Evolutionary conservation across 2,888 invertebrate genomes (phyloP), one percentile per base, ranked within the genome.

Genomic region (Melanostoma mellinum): DNA sequence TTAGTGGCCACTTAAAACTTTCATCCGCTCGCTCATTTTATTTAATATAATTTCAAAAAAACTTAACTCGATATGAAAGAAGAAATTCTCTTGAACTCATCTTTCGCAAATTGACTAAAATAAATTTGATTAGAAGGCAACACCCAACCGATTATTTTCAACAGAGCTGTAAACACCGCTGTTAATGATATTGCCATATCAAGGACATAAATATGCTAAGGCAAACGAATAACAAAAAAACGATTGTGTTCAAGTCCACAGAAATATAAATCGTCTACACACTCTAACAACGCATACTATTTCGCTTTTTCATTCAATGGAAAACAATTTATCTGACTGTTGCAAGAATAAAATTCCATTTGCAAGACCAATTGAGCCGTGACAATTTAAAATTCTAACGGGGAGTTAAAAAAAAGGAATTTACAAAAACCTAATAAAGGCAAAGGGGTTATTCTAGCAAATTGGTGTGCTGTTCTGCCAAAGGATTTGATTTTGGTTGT

Each of bases 341-440:
- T 76, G 79, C 68, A 71, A 55, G 69, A 58, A 84, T 86, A 84
- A 86, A 86, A 86, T 86, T 86, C 86, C 86, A 87, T 86, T 87
- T 75, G 85, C 75, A 85, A 82, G 86, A 76, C 85, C 86, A 85
- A 86, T 86, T 85, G 75, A 86, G 85, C 86, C 86, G 85, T 85
- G 85, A 87, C 86, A 85, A 85, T 85, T 86, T 86, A 85, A 87
- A 87, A 85, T 85, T 85, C 85, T 87, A 86, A 85, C 74, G 61
- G 42, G 10, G 36, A 80, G 82, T 82, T 85, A 86, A 87, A 86
- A 86, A 85, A 85, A 76, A 65, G 78, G 68, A 69, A 85, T 74
- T 60, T 63, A 32, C 67, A 61, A 53, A 48, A 20, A 69, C 9
- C 42, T 10, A 75, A 33, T 44, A 60, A 32, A 48, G 44, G 35